A percentile compares a stretch with the other conserved stretches of the same genome.
Conservation (phyloP, 1,140 invertebrate species). For the Zaprionus taronus region DNA sequence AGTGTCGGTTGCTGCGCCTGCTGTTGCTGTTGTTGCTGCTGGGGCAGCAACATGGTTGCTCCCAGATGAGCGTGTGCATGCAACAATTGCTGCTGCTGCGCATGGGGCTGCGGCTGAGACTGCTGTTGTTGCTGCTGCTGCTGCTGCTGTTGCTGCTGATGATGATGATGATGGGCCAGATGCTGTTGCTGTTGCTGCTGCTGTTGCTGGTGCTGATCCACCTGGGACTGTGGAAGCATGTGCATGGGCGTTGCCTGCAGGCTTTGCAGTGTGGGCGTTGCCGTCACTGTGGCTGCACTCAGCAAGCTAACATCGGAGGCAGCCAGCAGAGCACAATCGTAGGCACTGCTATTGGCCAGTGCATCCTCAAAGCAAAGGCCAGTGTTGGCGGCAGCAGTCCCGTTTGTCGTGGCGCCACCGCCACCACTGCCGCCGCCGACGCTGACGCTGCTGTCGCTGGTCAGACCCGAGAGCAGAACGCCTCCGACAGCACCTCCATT, state of each 20-base stretch:
- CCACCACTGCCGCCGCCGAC: conserved; percentile 1
- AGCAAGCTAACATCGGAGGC: conserved; percentile 60
- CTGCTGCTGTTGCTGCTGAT: conserved; percentile 47
- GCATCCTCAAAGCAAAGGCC: conserved; percentile 66
- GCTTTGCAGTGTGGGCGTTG: conserved; percentile 52
- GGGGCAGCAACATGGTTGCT: conserved; percentile 56
- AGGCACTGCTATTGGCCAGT: conserved; percentile 49
- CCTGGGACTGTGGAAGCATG: conserved; percentile 46
- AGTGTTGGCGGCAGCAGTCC: conserved; percentile 21
- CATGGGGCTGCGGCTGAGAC: conserved; percentile 40
- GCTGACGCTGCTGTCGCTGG: conserved; percentile 24
- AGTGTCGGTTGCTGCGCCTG: conserved; percentile 59
- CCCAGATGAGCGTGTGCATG: conserved; percentile 63
- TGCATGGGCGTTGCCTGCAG: conserved; percentile 64
- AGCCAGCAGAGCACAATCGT: conserved; percentile 73
- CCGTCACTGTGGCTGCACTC: conserved; percentile 50
- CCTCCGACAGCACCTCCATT: conserved; percentile 72
- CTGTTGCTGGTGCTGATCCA: conserved; percentile 52
- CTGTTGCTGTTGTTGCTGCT: conserved; percentile 45
- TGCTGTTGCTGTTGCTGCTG: conserved; percentile 48
- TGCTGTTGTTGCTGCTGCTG: conserved; percentile 37
- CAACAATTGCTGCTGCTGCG: conserved; percentile 55
- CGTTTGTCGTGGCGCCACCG: conserved; percentile 14
- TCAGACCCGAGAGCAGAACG: conserved; percentile 58
- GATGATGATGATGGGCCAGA: conserved; percentile 42